Evolutionary conservation across 2,113 vertebrate species (phyloP).

Genomic region (Syngnathus typhle): DNA sequence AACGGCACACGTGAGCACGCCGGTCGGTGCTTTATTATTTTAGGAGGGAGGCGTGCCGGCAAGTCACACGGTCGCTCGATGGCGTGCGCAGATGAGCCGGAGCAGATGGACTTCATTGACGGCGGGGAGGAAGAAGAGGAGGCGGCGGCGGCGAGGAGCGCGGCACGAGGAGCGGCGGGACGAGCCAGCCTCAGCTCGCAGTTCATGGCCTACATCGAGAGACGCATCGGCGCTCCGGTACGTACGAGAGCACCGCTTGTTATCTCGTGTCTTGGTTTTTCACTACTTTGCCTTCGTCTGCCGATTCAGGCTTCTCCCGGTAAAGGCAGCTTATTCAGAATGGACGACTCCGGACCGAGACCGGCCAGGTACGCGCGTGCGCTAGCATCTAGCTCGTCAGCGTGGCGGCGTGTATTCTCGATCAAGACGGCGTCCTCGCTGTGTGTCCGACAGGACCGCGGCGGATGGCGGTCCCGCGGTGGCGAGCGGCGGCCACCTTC

Average conservation of each 20-base stretch:
- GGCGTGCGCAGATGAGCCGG: conserved; percentile 27
- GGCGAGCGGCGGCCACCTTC: conserved; percentile 40
- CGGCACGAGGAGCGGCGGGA: conserved; percentile 10
- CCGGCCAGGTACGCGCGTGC: conserved; percentile 70
- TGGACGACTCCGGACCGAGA: conserved; percentile 73
- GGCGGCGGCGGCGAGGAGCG: conserved; percentile 30
- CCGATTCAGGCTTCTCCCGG: conserved; percentile 73
- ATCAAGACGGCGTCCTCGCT: background rate
- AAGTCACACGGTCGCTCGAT: background rate
- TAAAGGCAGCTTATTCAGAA: conserved; percentile 66
- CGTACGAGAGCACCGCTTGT: background rate
- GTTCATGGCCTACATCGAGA: conserved; percentile 68
- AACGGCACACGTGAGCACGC: conserved; percentile 82
- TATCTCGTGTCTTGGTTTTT: background rate
- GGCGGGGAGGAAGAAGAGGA: conserved; percentile 44
- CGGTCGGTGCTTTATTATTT: background rate
- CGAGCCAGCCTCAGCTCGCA: conserved; percentile 59
- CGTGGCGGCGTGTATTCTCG: background rate
- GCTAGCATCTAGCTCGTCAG: background rate
- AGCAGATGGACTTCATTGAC: conserved; percentile 67
- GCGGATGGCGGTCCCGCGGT: conserved; percentile 43
- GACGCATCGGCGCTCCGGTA: conserved; percentile 61
- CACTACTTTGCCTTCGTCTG: background rate
- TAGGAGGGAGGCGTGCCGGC: background rate
- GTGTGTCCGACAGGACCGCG: conserved; percentile 42